Base-by-base conservation (phyloP, 2,888 invertebrate genomes). In the Gymnosoma rotundatum region DNA sequence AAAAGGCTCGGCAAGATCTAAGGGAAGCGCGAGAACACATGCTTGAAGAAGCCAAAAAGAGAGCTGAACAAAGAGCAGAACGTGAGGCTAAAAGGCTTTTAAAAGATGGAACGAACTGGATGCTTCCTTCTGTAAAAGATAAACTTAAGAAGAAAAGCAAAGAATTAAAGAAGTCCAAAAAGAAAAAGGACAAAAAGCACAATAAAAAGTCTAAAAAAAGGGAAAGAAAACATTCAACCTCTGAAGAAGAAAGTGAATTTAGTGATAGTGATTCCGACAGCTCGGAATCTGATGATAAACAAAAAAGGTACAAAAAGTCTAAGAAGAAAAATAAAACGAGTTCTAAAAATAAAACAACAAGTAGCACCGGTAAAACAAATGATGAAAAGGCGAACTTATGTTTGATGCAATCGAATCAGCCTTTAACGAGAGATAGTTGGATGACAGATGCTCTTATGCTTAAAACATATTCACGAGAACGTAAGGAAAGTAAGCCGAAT, bases 361-460 rank as follows among this genome's bases (percentile, higher is more conserved):
- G 42, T 50, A 80, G 69, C 18, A 64, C 56, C 32, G 20, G 42
- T 52, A 64, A 64, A 14, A 5, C 21, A 12, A 61, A 45, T 9
- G 20, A 48, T 63, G 36, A 66, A 16, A 50, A 75, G n/a, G 20
- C 69, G 20, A 25, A 21, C 90, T 95, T 95, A 95, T 95, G 95
- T 91, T 94, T 93, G 16, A 66, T 42, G 0, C 42, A 38, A 32
- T 9, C 48, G 10, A 52, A 81, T 74, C 79, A 75, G 78, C 61
- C 84, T 1, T 5, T 89, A 8, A 91, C 93, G 88, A 93, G 96
- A 76, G 97, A 97, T 67, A 95, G 95, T 88, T 97, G 97, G 97
- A 96, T 97, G 96, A 94, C 94, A 48, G 93, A 95, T 89, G 87
- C 93, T 25, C 90, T 94, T 4, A 88, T 92, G 80, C 64, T 92